These are phyloP conservation scores for Agonopterix heracliana DNA, from an alignment of 2,888 invertebrate species.

Conservation along the genomic window DNA sequence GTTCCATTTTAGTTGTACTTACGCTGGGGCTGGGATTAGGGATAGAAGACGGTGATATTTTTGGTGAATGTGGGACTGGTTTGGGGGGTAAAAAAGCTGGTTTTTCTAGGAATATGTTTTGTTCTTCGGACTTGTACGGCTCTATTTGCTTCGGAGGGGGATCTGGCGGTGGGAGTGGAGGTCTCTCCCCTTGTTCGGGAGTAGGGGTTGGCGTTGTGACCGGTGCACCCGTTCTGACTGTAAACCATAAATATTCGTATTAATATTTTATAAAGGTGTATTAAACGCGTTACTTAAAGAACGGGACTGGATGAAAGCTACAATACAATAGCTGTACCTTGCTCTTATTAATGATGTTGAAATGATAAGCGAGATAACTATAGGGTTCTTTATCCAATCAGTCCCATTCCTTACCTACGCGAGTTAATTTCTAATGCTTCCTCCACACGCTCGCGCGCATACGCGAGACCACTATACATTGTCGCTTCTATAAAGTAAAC, in stretches of 20 bases:
- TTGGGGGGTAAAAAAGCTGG: conserved; percentile 45
- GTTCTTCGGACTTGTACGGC: conserved; percentile 38
- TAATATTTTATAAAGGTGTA: background rate
- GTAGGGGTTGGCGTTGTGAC: background rate
- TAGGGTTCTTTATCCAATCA: too few species aligned
- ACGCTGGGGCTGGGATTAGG: conserved; percentile 67
- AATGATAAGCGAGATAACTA: too few species aligned
- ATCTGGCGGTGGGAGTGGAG: conserved; percentile 4
- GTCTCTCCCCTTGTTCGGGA: conserved; percentile 1
- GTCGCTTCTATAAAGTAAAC: too few species aligned
- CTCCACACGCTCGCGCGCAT: too few species aligned
- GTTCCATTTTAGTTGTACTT: conserved; percentile 46
- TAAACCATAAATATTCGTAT: background rate
- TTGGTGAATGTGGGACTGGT: conserved; percentile 54
- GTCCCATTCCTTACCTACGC: too few species aligned
- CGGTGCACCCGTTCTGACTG: conserved; percentile 2
- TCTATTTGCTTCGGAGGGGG: conserved; percentile 38
- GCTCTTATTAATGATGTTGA: too few species aligned
- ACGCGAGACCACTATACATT: too few species aligned
- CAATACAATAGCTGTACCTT: too few species aligned
- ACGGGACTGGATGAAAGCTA: too few species aligned
- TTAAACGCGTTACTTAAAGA: too few species aligned
- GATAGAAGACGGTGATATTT: conserved; percentile 69
- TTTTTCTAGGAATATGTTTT: conserved; percentile 39
- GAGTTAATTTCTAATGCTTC: too few species aligned